Evolutionary conservation across 2,113 vertebrate genomes (phyloP).

Genomic region (Callionymus lyra): DNA sequence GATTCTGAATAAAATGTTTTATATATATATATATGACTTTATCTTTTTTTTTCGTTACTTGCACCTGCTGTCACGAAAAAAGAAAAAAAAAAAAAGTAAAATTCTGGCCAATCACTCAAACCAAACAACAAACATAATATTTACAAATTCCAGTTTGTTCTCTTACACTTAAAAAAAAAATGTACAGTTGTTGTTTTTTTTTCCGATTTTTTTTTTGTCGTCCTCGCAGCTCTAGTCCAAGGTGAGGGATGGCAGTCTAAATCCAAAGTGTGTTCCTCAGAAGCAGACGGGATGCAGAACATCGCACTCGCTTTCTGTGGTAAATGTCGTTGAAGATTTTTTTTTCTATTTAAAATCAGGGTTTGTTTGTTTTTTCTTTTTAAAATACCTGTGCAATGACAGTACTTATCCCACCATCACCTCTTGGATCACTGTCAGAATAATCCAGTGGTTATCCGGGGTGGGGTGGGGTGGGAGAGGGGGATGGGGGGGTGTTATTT

Average conservation of each 20-base stretch:
- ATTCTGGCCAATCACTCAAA: constrained; percentile 59
- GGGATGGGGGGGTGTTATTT: no score
- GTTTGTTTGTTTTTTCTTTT: no score
- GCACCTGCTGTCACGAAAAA: constrained; percentile 71
- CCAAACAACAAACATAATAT: constrained; percentile 73
- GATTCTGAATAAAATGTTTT: not conserved
- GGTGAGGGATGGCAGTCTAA: constrained; percentile 54
- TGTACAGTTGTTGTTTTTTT: constrained; percentile 58
- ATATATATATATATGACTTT: not conserved
- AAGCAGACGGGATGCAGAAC: constrained; percentile 35
- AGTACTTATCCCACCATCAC: constrained; percentile 15
- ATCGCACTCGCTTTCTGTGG: constrained; percentile 26
- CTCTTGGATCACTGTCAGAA: constrained; percentile 23
- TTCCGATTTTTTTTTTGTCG: constrained; percentile 27
- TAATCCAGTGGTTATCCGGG: constrained; percentile 38
- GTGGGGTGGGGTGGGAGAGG: no score
- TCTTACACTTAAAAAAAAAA: constrained; percentile 71
- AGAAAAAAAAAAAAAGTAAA: no score
- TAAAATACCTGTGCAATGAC: constrained; percentile 30
- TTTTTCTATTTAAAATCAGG: constrained; percentile 34
- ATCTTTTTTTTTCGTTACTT: constrained; percentile 51
- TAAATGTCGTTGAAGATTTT: constrained; percentile 41
- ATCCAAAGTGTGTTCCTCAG: constrained; percentile 36
- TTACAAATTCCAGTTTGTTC: constrained; percentile 71
- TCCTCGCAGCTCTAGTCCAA: constrained; percentile 44